phyloP scores from a whole-genome alignment of 1,140 invertebrate species.

The Leptoteleia sp. region DNA sequence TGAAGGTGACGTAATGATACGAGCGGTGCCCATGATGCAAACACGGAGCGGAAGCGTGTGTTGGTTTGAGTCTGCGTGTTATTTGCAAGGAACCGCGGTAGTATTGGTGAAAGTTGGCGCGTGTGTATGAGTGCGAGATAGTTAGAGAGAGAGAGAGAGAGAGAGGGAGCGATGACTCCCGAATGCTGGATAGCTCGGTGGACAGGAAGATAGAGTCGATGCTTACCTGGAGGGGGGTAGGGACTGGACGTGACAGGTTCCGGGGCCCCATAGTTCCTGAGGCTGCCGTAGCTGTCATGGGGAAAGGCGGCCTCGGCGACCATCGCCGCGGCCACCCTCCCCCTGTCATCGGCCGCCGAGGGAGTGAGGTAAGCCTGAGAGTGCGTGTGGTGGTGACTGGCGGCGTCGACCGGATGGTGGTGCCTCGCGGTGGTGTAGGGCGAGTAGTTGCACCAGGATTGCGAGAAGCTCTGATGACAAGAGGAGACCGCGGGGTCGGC shows the following conservation, averaged over 20 bases:
- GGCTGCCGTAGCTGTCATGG: slow-evolving; percentile 87
- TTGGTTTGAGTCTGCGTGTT: too few species aligned
- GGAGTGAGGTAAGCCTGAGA: slow-evolving; percentile 84
- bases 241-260: slow-evolving; percentile 89
- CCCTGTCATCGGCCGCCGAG: slow-evolving; percentile 84
- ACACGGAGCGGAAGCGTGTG: slow-evolving; percentile 11
- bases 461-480: too few species aligned
- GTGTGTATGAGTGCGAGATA: background rate
- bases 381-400: slow-evolving; percentile 82
- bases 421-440: too few species aligned
- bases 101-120: background rate
- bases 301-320: slow-evolving; percentile 87
- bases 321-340: slow-evolving; percentile 83
- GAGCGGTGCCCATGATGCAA: slow-evolving; percentile 12
- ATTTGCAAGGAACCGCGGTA: too few species aligned
- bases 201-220: slow-evolving; percentile 65
- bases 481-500: too few species aligned
- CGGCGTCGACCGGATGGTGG: slow-evolving; percentile 81
- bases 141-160: too few species aligned
- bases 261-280: slow-evolving; percentile 87
- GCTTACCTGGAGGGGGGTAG: slow-evolving; percentile 89
- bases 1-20: slow-evolving; percentile 13
- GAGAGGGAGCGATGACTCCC: too few species aligned
- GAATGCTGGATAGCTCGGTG: too few species aligned
- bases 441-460: too few species aligned